Base-by-base conservation (phyloP, 37 sponge, comb jelly and placozoan species). In the Chondrilla cf. caribensis region DNA sequence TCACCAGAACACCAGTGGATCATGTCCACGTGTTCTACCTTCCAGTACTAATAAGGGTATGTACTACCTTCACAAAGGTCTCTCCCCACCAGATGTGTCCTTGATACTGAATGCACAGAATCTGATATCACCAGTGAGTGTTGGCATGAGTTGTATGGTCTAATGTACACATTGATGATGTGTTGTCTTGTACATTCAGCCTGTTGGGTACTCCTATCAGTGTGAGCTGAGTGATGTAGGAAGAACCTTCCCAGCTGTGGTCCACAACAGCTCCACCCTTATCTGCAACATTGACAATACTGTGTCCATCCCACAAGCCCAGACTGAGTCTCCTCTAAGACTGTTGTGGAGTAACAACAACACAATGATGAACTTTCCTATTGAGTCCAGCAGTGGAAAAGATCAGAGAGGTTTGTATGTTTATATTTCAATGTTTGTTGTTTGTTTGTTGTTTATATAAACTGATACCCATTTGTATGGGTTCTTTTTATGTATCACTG, bases 61-160 rank as follows among this genome's bases (percentile, higher is more conserved):
- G 76, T 73, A 73, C 76, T 73, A 73, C 76, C 76, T 73, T 39
- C 76, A 73, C 40, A 43, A 73, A 42, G 76, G 76, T 36, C 76
- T 73, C 38, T n/a, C 40, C 24, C 21, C 41, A 43, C 76, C 38
- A 40, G 76, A 73, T 73, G 76, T 39, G 25, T 42, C 76, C 14
- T 38, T 73, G 18, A 43, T 42, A 73, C 44, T 73, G 44, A 73
- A n/a, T 37, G 76, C 40, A 40, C 24, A 73, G 44, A 73, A 42
- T 38, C 76, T 73, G 44, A 22, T 73, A 7, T n/a, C 41, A 6
- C 76, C 76, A 73, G 76, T 73, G 44, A 73, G 76, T 40, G 6
- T 6, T 47, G 51, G 51, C 11, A 47, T 6, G 9, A 47, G 11
- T 47, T 47, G 51, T n/a, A 47, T 47, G 51, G 11, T 6, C 11